These are phyloP conservation scores for Galeopsomyia nigrocyanea DNA, from an alignment of 2,888 invertebrate genomes.

Conservation along the genomic window DNA sequence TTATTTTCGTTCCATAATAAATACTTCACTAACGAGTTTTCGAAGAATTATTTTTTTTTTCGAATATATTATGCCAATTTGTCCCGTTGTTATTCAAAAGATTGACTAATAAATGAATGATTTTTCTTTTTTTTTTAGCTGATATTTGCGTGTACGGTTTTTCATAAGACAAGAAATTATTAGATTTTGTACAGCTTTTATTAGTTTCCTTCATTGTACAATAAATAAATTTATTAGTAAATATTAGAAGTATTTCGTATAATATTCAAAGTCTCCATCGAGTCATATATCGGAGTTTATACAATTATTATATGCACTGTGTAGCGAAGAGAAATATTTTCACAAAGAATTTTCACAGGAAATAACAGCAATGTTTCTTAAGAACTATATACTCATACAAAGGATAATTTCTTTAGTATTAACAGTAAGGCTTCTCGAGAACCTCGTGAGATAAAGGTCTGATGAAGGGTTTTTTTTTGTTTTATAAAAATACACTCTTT, in stretches of 20 bases:
- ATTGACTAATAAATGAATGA: background rate
- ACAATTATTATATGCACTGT: slow-evolving; percentile 24
- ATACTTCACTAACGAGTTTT: slow-evolving; percentile 19
- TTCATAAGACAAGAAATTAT: slow-evolving; percentile 41
- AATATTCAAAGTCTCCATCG: slow-evolving; percentile 22
- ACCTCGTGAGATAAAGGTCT: slow-evolving; percentile 9
- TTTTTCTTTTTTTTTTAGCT: background rate
- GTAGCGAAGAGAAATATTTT: slow-evolving; percentile 38
- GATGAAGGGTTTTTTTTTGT: slow-evolving; percentile 7
- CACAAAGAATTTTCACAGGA: slow-evolving; percentile 39
- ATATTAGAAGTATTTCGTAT: slow-evolving; percentile 53
- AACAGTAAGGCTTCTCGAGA: slow-evolving; percentile 6
- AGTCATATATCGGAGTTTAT: slow-evolving; percentile 32
- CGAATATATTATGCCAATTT: background rate
- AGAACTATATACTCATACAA: slow-evolving; percentile 29
- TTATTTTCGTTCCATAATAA: slow-evolving; percentile 21
- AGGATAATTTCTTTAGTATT: slow-evolving; percentile 19
- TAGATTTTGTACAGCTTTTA: slow-evolving; percentile 60
- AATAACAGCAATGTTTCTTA: slow-evolving; percentile 44
- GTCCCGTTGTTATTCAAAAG: background rate
- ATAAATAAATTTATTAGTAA: slow-evolving; percentile 65
- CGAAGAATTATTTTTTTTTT: background rate
- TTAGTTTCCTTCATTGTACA: slow-evolving; percentile 64
- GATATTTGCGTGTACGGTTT: slow-evolving; percentile 16
- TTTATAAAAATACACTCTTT: slow-evolving; percentile 37